These are phyloP conservation scores for Mantis religiosa DNA, from an alignment of 2,888 invertebrate species.

Conservation along the genomic window DNA sequence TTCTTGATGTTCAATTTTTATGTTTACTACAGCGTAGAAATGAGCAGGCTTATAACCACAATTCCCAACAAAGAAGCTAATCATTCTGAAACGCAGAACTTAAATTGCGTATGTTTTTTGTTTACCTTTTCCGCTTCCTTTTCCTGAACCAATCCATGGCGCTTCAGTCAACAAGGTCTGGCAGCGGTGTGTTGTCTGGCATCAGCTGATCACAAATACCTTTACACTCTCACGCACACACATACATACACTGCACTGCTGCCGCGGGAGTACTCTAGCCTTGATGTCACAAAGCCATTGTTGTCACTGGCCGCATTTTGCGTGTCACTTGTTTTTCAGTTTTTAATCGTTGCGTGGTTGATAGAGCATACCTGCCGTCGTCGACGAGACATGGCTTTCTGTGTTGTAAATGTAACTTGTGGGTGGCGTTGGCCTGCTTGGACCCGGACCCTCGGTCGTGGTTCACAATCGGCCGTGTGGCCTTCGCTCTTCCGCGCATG, in stretches of 20 bases:
- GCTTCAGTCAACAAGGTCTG: neutral
- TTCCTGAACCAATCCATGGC: conserved; percentile 12
- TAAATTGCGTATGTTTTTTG: neutral
- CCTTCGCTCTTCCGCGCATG: neutral
- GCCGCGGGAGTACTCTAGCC: too few relatives aligned
- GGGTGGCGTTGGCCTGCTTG: neutral
- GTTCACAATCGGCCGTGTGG: neutral
- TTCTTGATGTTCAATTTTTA: too few relatives aligned
- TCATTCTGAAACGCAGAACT: too few relatives aligned
- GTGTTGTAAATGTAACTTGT: neutral
- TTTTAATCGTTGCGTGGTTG: neutral
- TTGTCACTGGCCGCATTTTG: neutral
- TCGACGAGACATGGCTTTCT: neutral
- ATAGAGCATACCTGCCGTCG: neutral
- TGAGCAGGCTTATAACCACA: too few relatives aligned
- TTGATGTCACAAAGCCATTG: neutral
- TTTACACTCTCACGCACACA: neutral
- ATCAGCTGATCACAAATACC: conserved; percentile 11
- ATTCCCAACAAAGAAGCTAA: too few relatives aligned
- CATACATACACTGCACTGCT: neutral
- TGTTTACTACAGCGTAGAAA: too few relatives aligned
- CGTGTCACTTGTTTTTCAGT: neutral
- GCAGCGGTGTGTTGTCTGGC: neutral
- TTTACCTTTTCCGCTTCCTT: conserved; percentile 12
- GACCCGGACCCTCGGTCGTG: neutral